phyloP scores from a whole-genome alignment of 2,113 vertebrate species.

The Thunnus thynnus region DNA sequence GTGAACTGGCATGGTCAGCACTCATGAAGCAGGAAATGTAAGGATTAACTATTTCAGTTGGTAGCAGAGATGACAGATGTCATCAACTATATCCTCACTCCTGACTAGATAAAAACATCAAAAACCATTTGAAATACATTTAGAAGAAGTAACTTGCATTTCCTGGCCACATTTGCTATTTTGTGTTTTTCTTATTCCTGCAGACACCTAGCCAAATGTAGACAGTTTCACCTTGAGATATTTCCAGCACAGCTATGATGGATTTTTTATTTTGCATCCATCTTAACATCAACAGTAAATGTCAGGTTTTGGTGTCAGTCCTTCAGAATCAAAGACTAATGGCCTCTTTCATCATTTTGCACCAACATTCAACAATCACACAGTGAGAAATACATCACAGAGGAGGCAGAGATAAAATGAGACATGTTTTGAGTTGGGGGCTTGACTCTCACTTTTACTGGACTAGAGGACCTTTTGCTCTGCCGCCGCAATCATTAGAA shows the following conservation, averaged over 20 bases:
- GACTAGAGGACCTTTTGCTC: conserved; percentile 15
- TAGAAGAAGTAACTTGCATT: no score
- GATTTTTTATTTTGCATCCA: conserved; percentile 21
- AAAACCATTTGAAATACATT: no score
- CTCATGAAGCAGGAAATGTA: background rate
- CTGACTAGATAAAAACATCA: background rate
- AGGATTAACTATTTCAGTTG: background rate
- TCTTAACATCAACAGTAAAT: conserved; percentile 39
- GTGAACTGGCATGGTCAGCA: conserved; percentile 1
- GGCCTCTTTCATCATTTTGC: conserved; percentile 35
- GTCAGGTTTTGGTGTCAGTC: conserved; percentile 46
- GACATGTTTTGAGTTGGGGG: conserved; percentile 8
- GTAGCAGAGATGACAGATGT: no score
- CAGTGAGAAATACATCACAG: conserved; percentile 27
- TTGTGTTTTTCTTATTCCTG: background rate
- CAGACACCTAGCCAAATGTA: background rate
- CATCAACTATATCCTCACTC: background rate
- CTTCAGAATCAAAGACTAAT: conserved; percentile 41
- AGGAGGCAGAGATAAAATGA: conserved; percentile 13
- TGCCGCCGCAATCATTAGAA: background rate
- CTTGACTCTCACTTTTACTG: conserved; percentile 17
- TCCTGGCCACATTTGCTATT: background rate
- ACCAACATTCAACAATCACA: conserved; percentile 26
- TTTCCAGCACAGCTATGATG: conserved; percentile 15
- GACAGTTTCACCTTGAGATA: conserved; percentile 37